Percentiles rank a stretch among this genome's conserved stretches.
Evolutionary conservation across 2,797 vertebrate species (phyloP).

Genomic region (Xerus rutilus): DNA sequence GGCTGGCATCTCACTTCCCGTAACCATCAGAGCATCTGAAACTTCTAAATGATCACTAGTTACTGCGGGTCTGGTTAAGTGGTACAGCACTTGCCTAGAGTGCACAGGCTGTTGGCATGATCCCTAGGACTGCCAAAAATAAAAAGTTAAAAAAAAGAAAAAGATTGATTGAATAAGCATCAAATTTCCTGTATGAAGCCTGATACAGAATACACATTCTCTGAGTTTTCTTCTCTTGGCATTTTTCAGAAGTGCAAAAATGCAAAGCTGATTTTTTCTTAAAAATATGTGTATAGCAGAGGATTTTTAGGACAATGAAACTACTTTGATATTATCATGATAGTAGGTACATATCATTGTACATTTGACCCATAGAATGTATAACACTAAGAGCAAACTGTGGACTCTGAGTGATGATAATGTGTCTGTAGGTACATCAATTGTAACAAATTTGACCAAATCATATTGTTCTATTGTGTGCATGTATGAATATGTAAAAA

Average conservation of each 20-base stretch:
- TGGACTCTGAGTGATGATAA: no score
- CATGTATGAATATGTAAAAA: no score
- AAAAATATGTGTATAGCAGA: not conserved
- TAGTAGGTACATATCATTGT: not conserved
- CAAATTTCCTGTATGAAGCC: not conserved
- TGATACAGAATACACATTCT: not conserved
- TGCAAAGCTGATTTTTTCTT: not conserved
- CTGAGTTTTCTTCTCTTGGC: slow-evolving; percentile 4
- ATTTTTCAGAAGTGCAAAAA: slow-evolving; percentile 51
- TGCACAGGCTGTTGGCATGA: not conserved
- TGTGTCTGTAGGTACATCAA: not conserved
- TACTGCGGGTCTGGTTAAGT: not conserved
- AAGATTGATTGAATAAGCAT: not conserved
- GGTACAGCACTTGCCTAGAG: not conserved
- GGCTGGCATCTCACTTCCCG: slow-evolving; percentile 33
- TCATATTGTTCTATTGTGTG: no score
- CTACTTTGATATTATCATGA: not conserved
- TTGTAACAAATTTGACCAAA: not conserved
- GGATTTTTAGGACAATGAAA: not conserved
- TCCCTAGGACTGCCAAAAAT: not conserved
- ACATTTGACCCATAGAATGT: not conserved
- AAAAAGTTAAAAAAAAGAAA: not conserved
- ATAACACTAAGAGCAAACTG: not conserved
- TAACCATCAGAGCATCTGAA: not conserved
- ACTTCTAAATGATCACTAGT: not conserved